Evolutionary conservation across 2,113 vertebrate genomes (phyloP), one percentile per base, ranked within the genome.

Genomic region (Mustelus asterias): DNA sequence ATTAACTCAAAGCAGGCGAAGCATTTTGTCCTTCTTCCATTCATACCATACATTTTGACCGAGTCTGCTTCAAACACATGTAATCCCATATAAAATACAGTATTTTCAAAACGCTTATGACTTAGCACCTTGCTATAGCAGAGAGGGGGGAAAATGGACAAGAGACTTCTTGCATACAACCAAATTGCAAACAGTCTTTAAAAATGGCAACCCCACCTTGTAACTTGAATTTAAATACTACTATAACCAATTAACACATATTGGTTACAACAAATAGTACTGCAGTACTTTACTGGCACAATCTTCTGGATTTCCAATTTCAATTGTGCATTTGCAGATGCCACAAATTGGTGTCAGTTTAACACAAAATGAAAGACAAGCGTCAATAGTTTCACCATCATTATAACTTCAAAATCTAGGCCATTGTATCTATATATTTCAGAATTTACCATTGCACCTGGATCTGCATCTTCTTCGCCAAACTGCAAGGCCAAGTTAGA

Each of bases 401-500:
- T 1, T 18, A 16, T n/a, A 83, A 83, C 13, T 16, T 0, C 78
- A 83, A 37, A 83, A 18, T 83, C 14, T 18, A 16, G n/a, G n/a
- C 78, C 78, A 41, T 2, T 83, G 24, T 88, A 88, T 54, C 85
- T 65, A 37, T n/a, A 65, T 60, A 92, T 92, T 37, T 22, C 16
- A 85, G 54, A n/a, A 37, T 37, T 63, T 96, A 99, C 99, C 99
- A 99, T 99, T 6, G 99, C 99, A 60, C 99, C 99, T 0, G 99
- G 99, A 96, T 99, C 99, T 1, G 99, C 99, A 0, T 99, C 99
- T 96, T 99, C 99, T 97, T 99, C 99, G 96, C 99, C 99, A 76
- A 99, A 99, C 97, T 99, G 99, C 96, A 99, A 97, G 0, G 99
- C 99, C 96, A 99, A 97, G 97, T 99, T 99, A 95, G 99, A 99